Conservation (phyloP, 2,797 vertebrate genomes). For the Tenualosa thibaudeaui region DNA sequence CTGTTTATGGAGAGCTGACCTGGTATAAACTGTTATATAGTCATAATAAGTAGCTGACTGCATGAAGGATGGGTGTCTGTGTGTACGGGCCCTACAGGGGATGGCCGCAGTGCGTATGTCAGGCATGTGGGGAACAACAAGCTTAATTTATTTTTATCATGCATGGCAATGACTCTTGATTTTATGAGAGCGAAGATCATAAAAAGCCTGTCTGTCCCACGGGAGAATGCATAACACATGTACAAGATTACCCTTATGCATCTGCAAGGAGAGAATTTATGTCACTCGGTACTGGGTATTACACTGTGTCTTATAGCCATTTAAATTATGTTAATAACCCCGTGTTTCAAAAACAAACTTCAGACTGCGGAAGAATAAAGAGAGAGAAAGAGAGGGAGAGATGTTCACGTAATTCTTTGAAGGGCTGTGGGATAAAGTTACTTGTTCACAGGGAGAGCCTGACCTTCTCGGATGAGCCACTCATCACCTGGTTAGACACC, state of each 20-base stretch:
- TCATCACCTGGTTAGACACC: conserved; percentile 15
- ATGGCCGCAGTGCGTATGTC: conserved; percentile 47
- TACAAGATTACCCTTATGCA: conserved; percentile 51
- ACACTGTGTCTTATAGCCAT: conserved; percentile 53
- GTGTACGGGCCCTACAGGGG: conserved; percentile 28
- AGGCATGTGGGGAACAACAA: conserved; percentile 45
- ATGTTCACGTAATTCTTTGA: not conserved
- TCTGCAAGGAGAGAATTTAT: conserved; percentile 41
- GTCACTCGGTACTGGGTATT: conserved; percentile 48
- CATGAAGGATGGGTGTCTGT: conserved; percentile 32
- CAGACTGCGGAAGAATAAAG: conserved; percentile 7
- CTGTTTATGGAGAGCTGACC: conserved; percentile 62
- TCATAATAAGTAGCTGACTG: conserved; percentile 48
- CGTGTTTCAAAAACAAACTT: conserved; percentile 25
- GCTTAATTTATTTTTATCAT: conserved; percentile 64
- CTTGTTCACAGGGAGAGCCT: conserved; percentile 10
- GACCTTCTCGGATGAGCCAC: conserved; percentile 15
- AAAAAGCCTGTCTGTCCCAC: conserved; percentile 51
- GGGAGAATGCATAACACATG: conserved; percentile 48
- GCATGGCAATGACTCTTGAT: conserved; percentile 61
- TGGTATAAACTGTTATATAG: conserved; percentile 55
- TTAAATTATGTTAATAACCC: conserved; percentile 27
- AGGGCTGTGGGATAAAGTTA: not conserved
- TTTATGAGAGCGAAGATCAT: conserved; percentile 53
- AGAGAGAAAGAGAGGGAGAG: not conserved